A percentile compares a stretch with the other conserved stretches of the same genome.
Evolutionary conservation across 2,888 invertebrate genomes (phyloP).

Genomic region (Gryllus longicercus): DNA sequence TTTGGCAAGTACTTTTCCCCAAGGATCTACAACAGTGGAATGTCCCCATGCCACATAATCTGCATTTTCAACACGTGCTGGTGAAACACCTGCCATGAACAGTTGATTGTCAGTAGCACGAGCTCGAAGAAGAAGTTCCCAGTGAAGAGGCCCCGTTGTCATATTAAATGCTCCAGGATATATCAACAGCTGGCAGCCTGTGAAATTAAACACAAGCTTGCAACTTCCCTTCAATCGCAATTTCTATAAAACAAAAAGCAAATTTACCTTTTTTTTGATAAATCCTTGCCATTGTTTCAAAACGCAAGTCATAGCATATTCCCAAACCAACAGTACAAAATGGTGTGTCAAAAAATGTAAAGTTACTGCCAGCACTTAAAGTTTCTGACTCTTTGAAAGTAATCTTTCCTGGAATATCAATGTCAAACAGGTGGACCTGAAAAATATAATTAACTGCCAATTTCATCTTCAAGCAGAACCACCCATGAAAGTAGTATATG

Average conservation of each 20-base stretch:
- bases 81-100: conserved; percentile 80
- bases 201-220: conserved; percentile 24
- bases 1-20: conserved; percentile 69
- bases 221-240: neutral
- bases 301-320: conserved; percentile 92
- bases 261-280: conserved; percentile 38
- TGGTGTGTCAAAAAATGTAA: conserved; percentile 70
- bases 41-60: conserved; percentile 88
- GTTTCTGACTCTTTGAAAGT: conserved; percentile 88
- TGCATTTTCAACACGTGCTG: conserved; percentile 69
- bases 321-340: conserved; percentile 80
- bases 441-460: neutral
- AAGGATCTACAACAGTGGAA: conserved; percentile 77
- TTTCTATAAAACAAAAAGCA: neutral
- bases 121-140: conserved; percentile 77
- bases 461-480: neutral
- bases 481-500: neutral
- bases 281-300: conserved; percentile 77
- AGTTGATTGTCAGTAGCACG: conserved; percentile 87
- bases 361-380: conserved; percentile 67
- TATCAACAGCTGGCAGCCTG: conserved; percentile 79
- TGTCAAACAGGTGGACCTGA: conserved; percentile 91
- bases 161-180: conserved; percentile 96
- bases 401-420: conserved; percentile 89
- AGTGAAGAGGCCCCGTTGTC: conserved; percentile 93